A percentile compares a stretch with the other conserved stretches of the same genome.
Evolutionary conservation across 2,888 invertebrate species (phyloP).

Genomic region (Ellobium chinense): DNA sequence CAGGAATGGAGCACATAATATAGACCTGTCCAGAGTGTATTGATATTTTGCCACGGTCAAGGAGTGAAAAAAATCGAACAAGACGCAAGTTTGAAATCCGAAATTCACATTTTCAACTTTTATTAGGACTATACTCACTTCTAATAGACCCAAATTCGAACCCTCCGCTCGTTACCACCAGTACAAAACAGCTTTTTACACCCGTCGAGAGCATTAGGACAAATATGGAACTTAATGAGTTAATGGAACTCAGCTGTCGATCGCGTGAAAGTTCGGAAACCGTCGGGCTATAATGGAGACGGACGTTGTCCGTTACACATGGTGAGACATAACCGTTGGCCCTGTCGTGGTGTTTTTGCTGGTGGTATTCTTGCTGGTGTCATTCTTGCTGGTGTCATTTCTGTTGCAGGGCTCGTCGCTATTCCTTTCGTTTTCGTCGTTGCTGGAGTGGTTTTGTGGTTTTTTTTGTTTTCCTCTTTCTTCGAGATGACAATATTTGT

Average conservation of each 20-base stretch:
- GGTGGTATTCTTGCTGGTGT: neutral
- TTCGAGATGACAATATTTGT: too few relatives aligned
- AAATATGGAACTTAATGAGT: conserved; percentile 21
- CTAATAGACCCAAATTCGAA: neutral
- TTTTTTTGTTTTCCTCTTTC: too few relatives aligned
- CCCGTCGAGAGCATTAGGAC: conserved; percentile 9
- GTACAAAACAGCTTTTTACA: neutral
- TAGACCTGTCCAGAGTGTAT: too few relatives aligned
- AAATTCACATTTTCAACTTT: too few relatives aligned
- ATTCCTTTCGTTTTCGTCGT: too few relatives aligned
- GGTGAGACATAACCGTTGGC: conserved; percentile 16
- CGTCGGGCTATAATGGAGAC: conserved; percentile 10
- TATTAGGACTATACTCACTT: too few relatives aligned
- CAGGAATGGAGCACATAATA: too few relatives aligned
- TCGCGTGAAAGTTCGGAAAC: neutral
- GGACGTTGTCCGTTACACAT: conserved; percentile 17
- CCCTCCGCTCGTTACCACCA: neutral
- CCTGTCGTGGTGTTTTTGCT: neutral
- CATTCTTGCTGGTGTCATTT: neutral
- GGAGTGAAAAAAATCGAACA: too few relatives aligned
- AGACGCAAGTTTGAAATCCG: too few relatives aligned
- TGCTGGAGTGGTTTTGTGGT: neutral
- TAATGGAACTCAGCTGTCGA: conserved; percentile 17
- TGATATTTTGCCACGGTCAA: too few relatives aligned
- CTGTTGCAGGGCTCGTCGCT: conserved; percentile 1